Percentiles rank a stretch among this genome's conserved stretches.
Evolutionary conservation across 2,797 vertebrate species (phyloP).

Genomic region (Columba guinea): DNA sequence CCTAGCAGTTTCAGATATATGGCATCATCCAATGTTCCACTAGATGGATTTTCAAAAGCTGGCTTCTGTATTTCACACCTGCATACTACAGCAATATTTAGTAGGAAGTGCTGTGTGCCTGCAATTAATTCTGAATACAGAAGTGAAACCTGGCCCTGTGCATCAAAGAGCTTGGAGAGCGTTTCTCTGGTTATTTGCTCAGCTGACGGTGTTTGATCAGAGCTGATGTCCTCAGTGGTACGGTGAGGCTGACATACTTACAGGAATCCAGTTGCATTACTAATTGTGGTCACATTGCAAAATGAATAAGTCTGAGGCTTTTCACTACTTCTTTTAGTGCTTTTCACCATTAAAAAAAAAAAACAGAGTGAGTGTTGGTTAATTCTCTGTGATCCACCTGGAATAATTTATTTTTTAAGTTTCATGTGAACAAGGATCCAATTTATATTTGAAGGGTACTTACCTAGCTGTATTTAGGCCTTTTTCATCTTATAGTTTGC

Average conservation of each 20-base stretch:
- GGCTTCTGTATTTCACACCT: conserved; percentile 69
- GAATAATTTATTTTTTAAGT: background rate
- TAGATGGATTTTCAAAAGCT: conserved; percentile 1
- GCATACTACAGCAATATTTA: conserved; percentile 44
- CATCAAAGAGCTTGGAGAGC: background rate
- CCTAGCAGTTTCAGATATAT: background rate
- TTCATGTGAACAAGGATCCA: background rate
- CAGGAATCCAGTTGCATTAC: background rate
- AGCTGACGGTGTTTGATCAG: conserved; percentile 57
- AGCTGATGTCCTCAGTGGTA: background rate
- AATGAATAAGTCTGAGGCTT: background rate
- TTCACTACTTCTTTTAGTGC: background rate
- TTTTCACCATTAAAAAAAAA: background rate
- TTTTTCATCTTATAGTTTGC: background rate
- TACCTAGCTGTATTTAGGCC: background rate
- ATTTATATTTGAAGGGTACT: background rate
- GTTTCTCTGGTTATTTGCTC: conserved; percentile 51
- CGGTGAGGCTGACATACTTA: background rate
- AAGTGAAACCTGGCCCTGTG: conserved; percentile 2
- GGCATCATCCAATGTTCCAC: background rate
- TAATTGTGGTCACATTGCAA: background rate
- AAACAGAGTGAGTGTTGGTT: background rate
- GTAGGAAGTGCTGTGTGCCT: conserved; percentile 3
- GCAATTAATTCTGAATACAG: conserved; percentile 21
- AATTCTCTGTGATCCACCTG: background rate